Conservation (phyloP, 2,797 vertebrate genomes). For the Sebastolobus alascanus region DNA sequence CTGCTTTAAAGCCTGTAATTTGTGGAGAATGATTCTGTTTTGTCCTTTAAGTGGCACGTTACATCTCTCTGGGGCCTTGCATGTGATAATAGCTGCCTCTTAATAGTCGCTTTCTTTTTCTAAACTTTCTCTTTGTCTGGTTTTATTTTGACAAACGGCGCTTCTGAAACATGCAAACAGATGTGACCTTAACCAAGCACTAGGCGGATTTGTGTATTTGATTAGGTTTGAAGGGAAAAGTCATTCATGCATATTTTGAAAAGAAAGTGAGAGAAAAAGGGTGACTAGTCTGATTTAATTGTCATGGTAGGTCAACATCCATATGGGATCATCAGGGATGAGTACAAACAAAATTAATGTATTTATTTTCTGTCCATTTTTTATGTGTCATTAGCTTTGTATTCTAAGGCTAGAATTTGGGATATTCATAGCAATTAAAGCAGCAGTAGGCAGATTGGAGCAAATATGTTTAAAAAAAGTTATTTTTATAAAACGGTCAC, state of each 20-base stretch:
- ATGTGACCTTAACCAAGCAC: constrained; percentile 57
- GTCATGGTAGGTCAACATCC: neutral
- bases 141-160: constrained; percentile 55
- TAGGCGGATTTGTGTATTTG: constrained; percentile 35
- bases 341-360: too few relatives aligned
- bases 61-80: constrained; percentile 26
- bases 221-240: constrained; percentile 53
- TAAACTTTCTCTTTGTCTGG: constrained; percentile 23
- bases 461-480: too few relatives aligned
- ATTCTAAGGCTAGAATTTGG: too few relatives aligned
- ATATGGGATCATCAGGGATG: too few relatives aligned
- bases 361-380: too few relatives aligned
- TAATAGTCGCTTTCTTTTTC: constrained; percentile 33
- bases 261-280: neutral
- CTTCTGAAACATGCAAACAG: constrained; percentile 52
- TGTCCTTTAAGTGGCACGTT: constrained; percentile 58
- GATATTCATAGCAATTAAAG: too few relatives aligned
- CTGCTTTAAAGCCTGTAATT: constrained; percentile 47
- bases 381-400: too few relatives aligned
- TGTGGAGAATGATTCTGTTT: constrained; percentile 60
- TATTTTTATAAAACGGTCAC: too few relatives aligned
- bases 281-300: constrained; percentile 4
- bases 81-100: constrained; percentile 52
- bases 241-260: constrained; percentile 28
- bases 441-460: too few relatives aligned